Evolutionary conservation across 1,140 invertebrate genomes (phyloP), one percentile per base, ranked within the genome.

Genomic region (Drosophila sechellia): DNA sequence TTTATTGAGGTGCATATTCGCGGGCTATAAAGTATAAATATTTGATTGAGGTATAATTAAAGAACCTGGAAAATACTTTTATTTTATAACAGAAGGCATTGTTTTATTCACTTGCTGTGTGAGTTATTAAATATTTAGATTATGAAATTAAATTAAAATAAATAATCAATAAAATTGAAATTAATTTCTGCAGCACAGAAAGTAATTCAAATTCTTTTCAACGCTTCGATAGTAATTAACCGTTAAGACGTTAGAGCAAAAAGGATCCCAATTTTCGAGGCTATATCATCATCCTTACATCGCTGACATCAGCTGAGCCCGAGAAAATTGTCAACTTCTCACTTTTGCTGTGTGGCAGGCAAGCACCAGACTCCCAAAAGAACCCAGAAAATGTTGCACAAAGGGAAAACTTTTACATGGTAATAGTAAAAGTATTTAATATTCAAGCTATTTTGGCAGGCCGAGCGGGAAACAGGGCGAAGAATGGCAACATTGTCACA

Each of bases 321-420:
- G 22, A 64, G 20, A 48, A 65, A 83, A 59, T 56, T 85, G 59
- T 73, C 13, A 79, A 81, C 61, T 83, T 86, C 81, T 57, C 34
- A 75, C 35, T 43, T 85, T 81, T 84, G 81, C 77, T 53, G 27
- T 57, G 68, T 77, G 71, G 20, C 20, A 60, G 50, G 63, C 49
- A 5, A 40, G 40, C 63, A 64, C 15, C 60, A 37, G 34, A 54
- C 52, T 42, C 61, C 61, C 54, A 74, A 79, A 79, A 79, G 70
- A 53, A 43, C 52, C 43, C 43, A 46, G 37, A 61, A 35, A 81
- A 71, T 57, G 42, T 77, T 46, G 81, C 77, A 86, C 81, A 86
- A 86, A 79, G 79, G 50, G 34, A 52, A 54, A 87, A 87, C 84
- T 86, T 86, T 86, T 87, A 83, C 87, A 86, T 87, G 83, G 77